phyloP scores from a whole-genome alignment of 2,888 invertebrate genomes.

The Philonicus albiceps region DNA sequence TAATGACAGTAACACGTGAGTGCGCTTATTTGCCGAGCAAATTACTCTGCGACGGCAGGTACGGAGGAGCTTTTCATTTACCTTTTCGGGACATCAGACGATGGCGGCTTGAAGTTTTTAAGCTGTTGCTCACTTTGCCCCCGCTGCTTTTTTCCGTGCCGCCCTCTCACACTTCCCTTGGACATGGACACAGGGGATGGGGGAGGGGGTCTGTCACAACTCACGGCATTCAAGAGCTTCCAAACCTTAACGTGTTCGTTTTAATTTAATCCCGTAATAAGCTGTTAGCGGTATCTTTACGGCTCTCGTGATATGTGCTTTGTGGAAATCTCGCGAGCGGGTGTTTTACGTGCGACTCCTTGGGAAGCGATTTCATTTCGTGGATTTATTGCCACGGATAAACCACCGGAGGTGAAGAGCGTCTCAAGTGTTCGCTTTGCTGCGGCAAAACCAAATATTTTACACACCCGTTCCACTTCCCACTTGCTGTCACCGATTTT shows the following conservation, averaged over 20 bases:
- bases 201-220: neutral
- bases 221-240: neutral
- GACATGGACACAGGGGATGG: neutral
- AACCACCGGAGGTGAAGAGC: neutral
- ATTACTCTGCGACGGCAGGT: neutral
- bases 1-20: constrained; percentile 44
- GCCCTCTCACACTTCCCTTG: neutral
- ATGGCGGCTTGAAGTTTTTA: neutral
- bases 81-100: neutral
- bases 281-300: constrained; percentile 32
- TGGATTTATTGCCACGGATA: neutral
- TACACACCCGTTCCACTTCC: neutral
- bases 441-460: neutral
- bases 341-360: neutral
- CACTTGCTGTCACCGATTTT: neutral
- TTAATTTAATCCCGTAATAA: constrained; percentile 24
- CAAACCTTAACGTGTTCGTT: neutral
- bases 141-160: neutral
- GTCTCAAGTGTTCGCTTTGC: neutral
- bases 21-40: constrained; percentile 39
- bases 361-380: neutral
- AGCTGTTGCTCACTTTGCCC: constrained; percentile 30
- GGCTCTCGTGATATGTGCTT: neutral
- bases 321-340: constrained; percentile 6
- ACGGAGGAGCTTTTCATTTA: constrained; percentile 17